Evolutionary conservation across 2,888 invertebrate species (phyloP), one percentile per base, ranked within the genome.

Genomic region (Tineola bisselliella): DNA sequence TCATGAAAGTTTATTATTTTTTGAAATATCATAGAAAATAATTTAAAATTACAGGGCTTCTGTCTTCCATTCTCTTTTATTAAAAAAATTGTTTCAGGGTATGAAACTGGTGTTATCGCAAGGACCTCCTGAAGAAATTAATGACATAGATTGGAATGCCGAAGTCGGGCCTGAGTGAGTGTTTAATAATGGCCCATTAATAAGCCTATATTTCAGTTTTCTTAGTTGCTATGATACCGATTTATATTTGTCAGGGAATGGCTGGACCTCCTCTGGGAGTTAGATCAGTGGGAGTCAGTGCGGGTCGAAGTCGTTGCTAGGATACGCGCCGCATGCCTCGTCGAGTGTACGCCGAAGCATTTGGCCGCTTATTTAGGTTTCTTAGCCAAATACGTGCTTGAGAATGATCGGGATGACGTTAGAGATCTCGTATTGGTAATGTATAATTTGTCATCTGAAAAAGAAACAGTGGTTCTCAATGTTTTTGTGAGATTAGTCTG

Each of bases 321-420:
- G 54, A 76, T 97, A n/a, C 89, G 95, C 5, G 92, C 94, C 65
- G 97, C 97, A 0, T 94, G 96, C 73, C 93, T 94, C 71, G 94
- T 96, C 62, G 98, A 98, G 87, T 97, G 96, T 68, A 92, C 93
- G 70, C 95, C 96, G 0, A 83, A 89, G 0, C 86, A 95, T 75
- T 91, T 96, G 62, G 91, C 92, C 62, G 93, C 93, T 44, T 98
- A 97, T 78, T 91, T 97, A 61, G 90, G 90, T 65, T 97, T 96
- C 81, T 89, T 98, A 56, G 92, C 96, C 0, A 86, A 90, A 1
- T 92, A 95, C 75, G 92, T 93, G 0, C 75, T 83, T 18, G 62
- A 63, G 33, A 25, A 68, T 62, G 73, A 73, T 57, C 63, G 63
- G 31, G 19, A 52, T 8, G 74, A 75, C 65, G 77, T 80, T 65